Evolutionary conservation across 2,113 vertebrate genomes (phyloP).

Genomic region (Antechinus stuartii): DNA sequence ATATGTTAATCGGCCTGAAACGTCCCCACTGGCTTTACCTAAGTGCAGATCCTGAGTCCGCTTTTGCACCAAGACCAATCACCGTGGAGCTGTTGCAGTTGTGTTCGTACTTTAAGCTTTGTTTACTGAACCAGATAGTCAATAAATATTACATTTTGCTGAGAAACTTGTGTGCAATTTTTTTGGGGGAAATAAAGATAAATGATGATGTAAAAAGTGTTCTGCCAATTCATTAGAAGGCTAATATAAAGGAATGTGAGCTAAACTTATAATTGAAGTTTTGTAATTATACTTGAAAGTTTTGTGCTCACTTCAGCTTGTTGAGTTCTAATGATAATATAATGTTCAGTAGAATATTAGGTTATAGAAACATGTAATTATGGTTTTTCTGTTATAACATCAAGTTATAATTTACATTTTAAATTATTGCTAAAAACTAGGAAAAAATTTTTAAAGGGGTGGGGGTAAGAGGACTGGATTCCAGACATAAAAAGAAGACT

Average conservation of each 20-base stretch:
- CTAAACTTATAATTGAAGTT: conserved; percentile 81
- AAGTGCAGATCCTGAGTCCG: conserved; percentile 77
- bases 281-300: conserved; percentile 81
- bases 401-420: conserved; percentile 89
- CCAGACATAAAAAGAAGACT: not conserved
- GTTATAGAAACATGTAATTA: conserved; percentile 85
- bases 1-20: conserved; percentile 79
- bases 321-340: conserved; percentile 85
- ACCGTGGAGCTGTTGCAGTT: conserved; percentile 84
- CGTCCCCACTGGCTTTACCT: conserved; percentile 82
- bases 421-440: conserved; percentile 89
- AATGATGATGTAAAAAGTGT: conserved; percentile 82
- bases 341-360: conserved; percentile 86
- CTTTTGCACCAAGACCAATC: conserved; percentile 84
- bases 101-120: conserved; percentile 86
- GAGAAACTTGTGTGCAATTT: conserved; percentile 83
- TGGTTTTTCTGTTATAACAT: conserved; percentile 89
- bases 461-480: not conserved
- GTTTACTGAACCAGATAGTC: conserved; percentile 83
- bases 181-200: conserved; percentile 78
- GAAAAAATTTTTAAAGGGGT: conserved; percentile 26
- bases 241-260: conserved; percentile 81
- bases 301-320: conserved; percentile 84
- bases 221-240: conserved; percentile 80
- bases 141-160: conserved; percentile 84